Percentiles rank a stretch among this genome's conserved stretches.
phyloP scores from a whole-genome alignment of 2,113 vertebrate species.

The Pampusana beccarii region DNA sequence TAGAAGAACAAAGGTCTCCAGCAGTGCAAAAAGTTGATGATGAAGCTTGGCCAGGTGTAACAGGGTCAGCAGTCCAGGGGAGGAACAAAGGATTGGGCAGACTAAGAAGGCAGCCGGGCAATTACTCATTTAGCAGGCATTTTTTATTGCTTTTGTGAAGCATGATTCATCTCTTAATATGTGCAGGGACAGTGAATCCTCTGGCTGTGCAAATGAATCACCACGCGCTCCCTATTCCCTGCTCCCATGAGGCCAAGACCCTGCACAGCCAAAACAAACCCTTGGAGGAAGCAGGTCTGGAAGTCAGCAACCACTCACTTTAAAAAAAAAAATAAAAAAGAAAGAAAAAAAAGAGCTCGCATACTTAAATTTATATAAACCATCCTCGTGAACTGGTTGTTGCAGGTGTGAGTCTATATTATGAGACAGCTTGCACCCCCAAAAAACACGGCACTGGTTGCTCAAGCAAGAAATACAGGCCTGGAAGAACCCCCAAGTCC shows the following conservation, averaged over 20 bases:
- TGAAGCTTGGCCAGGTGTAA: slow-evolving; percentile 9
- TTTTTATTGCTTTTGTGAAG: slow-evolving; percentile 23
- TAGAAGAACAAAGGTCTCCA: slow-evolving; percentile 9
- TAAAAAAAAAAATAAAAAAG: background rate
- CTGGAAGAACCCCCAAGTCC: background rate
- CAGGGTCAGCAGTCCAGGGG: background rate
- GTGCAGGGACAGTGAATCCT: background rate
- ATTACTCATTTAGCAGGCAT: slow-evolving; percentile 9
- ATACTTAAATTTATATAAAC: background rate
- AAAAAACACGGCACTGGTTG: background rate
- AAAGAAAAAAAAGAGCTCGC: background rate
- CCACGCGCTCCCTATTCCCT: background rate
- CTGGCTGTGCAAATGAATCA: slow-evolving; percentile 22
- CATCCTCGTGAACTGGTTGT: background rate
- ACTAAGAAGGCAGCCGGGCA: background rate
- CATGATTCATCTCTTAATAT: slow-evolving; percentile 27
- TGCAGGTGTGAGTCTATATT: background rate
- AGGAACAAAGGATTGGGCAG: slow-evolving; percentile 18
- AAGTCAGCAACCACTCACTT: background rate
- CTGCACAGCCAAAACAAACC: background rate
- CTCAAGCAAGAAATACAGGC: background rate
- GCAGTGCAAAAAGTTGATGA: background rate
- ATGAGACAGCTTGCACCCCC: background rate
- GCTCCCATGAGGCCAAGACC: background rate
- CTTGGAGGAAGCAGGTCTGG: background rate